Percentiles rank a stretch among this genome's conserved stretches.
These are phyloP conservation scores for Chalcosyrphus nemorum DNA, from an alignment of 2,888 invertebrate species.

Conservation along the genomic window DNA sequence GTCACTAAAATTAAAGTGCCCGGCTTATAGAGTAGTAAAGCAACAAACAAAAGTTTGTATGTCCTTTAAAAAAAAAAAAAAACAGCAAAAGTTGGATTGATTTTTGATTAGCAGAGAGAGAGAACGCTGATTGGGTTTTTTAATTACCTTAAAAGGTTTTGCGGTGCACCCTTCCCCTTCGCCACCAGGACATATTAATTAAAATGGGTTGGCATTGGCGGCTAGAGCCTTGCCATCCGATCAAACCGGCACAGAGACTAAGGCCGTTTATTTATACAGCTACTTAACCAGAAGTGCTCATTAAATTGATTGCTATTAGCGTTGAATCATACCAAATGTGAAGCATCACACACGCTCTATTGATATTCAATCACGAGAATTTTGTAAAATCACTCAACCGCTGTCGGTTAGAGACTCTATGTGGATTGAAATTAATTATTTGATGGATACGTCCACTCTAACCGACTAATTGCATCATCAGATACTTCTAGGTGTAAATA, in stretches of 20 bases:
- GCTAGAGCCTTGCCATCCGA: too few species aligned
- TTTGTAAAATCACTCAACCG: slow-evolving; percentile 32
- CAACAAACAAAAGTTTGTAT: too few species aligned
- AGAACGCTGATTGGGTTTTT: slow-evolving; percentile 66
- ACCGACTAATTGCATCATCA: slow-evolving; percentile 19
- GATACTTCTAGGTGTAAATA: slow-evolving; percentile 13
- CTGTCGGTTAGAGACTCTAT: not conserved
- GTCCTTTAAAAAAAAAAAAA: not conserved
- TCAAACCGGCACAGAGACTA: slow-evolving; percentile 5
- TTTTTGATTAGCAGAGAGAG: slow-evolving; percentile 57
- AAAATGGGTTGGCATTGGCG: slow-evolving; percentile 7
- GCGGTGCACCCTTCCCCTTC: not conserved
- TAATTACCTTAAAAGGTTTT: slow-evolving; percentile 67
- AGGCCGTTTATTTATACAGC: slow-evolving; percentile 21
- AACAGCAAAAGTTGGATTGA: slow-evolving; percentile 37
- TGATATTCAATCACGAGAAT: slow-evolving; percentile 54
- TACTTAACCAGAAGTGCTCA: slow-evolving; percentile 50
- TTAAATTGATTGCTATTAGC: slow-evolving; percentile 59
- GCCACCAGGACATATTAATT: slow-evolving; percentile 25
- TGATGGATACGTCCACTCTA: not conserved
- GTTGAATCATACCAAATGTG: slow-evolving; percentile 3
- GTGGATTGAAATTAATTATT: slow-evolving; percentile 28
- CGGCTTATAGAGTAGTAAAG: not conserved
- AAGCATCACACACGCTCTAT: slow-evolving; percentile 19
- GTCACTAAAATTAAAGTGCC: slow-evolving; percentile 60